phyloP scores from a whole-genome alignment of 2,113 vertebrate species.

The Halcyon senegalensis region DNA sequence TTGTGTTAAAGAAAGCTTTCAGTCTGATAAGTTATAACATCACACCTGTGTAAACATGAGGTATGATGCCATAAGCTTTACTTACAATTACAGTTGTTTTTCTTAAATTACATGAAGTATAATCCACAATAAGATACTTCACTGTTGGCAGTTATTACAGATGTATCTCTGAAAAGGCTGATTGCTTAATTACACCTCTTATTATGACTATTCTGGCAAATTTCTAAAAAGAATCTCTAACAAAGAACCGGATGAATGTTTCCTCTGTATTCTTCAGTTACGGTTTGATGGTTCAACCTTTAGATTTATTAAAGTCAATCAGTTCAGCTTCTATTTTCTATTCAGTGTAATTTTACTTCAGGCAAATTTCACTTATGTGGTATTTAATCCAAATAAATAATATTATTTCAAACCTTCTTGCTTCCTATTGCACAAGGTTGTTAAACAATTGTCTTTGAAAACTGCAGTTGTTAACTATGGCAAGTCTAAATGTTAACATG shows the following conservation, averaged over 20 bases:
- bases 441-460: slow-evolving; percentile 59
- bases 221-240: slow-evolving; percentile 54
- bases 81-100: slow-evolving; percentile 66
- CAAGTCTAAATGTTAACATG: not conserved
- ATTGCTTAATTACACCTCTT: slow-evolving; percentile 69
- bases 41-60: slow-evolving; percentile 74
- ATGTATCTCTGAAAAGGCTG: slow-evolving; percentile 45
- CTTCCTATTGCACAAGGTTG: slow-evolving; percentile 71
- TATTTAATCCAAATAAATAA: slow-evolving; percentile 72
- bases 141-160: slow-evolving; percentile 50
- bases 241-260: slow-evolving; percentile 73
- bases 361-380: slow-evolving; percentile 68
- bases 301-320: slow-evolving; percentile 60
- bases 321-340: slow-evolving; percentile 56
- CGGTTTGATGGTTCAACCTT: slow-evolving; percentile 57
- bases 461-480: not conserved
- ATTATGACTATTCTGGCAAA: slow-evolving; percentile 66
- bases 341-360: slow-evolving; percentile 68
- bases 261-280: slow-evolving; percentile 69
- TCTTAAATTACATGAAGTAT: slow-evolving; percentile 63
- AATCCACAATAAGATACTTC: slow-evolving; percentile 68
- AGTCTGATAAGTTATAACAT: slow-evolving; percentile 53
- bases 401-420: slow-evolving; percentile 62
- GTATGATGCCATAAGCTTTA: slow-evolving; percentile 67
- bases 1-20: slow-evolving; percentile 47